A percentile compares a stretch with the other conserved stretches of the same genome.
Conservation (phyloP, 2,797 vertebrate genomes). For the Stomatorhinus walkeri region DNA sequence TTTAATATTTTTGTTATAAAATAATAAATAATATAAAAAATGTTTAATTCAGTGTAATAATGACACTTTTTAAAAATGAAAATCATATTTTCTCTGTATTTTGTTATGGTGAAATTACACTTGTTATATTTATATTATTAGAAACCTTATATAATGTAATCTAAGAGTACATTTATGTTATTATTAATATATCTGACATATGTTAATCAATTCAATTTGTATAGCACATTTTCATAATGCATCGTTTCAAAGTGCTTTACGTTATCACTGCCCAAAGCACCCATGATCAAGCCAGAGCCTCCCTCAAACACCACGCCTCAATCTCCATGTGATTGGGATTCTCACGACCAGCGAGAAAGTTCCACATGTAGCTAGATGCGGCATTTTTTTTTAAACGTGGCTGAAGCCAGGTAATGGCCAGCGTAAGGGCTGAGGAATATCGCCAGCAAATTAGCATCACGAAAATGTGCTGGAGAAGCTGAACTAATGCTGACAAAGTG, state of each 20-base stretch:
- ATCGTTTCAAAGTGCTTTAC: neutral
- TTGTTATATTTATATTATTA: neutral
- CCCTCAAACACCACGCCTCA: neutral
- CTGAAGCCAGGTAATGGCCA: neutral
- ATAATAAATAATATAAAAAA: neutral
- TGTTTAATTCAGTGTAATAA: neutral
- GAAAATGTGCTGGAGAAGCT: neutral
- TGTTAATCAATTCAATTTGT: neutral
- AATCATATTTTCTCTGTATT: neutral
- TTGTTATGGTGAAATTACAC: neutral
- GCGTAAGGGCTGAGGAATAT: neutral
- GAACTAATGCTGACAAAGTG: neutral
- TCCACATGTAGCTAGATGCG: neutral
- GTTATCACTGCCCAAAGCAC: neutral
- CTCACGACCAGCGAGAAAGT: neutral
- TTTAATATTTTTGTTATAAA: neutral
- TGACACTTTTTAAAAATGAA: neutral
- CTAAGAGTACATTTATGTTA: neutral
- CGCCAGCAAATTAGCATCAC: neutral
- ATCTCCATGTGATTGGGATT: neutral
- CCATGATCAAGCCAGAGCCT: neutral
- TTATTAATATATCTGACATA: neutral
- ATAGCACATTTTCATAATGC: neutral
- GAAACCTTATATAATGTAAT: neutral
- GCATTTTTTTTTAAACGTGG: neutral